Base-by-base conservation (phyloP, 1,140 invertebrate genomes). In the Paraescarpia echinospica region DNA sequence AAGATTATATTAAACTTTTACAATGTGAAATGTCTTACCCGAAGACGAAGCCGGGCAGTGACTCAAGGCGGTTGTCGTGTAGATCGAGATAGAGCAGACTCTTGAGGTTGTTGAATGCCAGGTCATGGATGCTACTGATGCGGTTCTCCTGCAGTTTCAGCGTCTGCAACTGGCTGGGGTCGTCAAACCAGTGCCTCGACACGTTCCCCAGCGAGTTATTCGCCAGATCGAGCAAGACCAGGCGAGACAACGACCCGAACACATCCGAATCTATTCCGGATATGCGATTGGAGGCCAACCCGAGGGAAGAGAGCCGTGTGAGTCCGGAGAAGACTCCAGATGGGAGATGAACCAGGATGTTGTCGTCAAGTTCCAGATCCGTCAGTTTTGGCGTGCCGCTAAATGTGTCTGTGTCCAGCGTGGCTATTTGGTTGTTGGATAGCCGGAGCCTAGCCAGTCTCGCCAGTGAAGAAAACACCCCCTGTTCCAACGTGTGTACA, bases 21-120 rank as follows among this genome's bases (percentile, higher is more conserved):
- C 8, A 77, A 77, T 12, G 22, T 77, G 27, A 77, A 77, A 27
- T 31, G 59, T 0, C 59, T 77, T 77, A 77, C 59, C 59, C 27
- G 59, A 77, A 77, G 22, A 77, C 59, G 59, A 77, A 77, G 59
- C 59, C 59, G 22, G 59, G 59, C 27, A 77, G 27, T 18, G 59
- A 77, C 18, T 77, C 59, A 18, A 77, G 59, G 59, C 27, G 59
- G 48, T 91, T 91, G 91, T 91, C 33, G 33, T 91, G 35, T 34
- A 91, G 91, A 48, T 91, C 48, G 35, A 91, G 91, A 48, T 41
- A 91, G 33, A 33, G 34, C 14, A 91, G 48, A 31, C 48, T 48
- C 34, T 33, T 27, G 9, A 91, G 34, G 33, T 59, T 59, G 34
- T 48, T 91, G 35, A 91, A 91, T 1, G 91, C 91, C 9, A 35